Percentiles rank a stretch among this genome's conserved stretches.
These are phyloP conservation scores for Pygoscelis antarcticus DNA, from an alignment of 2,113 vertebrate species.

Conservation along the genomic window DNA sequence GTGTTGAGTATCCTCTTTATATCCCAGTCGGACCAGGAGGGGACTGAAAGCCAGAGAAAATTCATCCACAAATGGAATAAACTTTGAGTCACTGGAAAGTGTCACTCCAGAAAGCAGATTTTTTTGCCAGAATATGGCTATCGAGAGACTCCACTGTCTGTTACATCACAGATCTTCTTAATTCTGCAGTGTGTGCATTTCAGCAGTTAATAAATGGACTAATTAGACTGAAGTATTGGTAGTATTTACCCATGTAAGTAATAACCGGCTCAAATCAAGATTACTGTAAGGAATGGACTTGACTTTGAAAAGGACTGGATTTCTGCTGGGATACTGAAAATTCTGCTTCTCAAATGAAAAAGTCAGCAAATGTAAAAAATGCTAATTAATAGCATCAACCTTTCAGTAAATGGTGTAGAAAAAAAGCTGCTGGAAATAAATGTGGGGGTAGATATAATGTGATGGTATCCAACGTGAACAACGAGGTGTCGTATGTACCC, in stretches of 20 bases:
- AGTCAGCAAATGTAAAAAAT: neutral
- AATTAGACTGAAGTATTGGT: neutral
- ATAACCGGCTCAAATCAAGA: neutral
- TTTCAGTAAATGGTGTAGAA: neutral
- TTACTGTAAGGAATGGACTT: neutral
- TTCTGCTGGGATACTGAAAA: neutral
- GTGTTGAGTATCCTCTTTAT: neutral
- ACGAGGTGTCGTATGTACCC: rapidly evolving
- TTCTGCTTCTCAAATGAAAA: neutral
- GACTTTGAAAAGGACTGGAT: neutral
- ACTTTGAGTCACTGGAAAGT: neutral
- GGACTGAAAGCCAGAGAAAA: neutral
- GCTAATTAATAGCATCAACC: neutral
- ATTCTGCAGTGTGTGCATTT: neutral
- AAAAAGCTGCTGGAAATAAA: neutral
- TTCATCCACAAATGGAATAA: neutral
- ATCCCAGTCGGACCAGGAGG: neutral
- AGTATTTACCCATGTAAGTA: neutral
- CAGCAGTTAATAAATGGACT: neutral
- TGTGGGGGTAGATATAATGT: neutral
- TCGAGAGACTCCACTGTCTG: neutral
- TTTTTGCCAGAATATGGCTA: neutral
- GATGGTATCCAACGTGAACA: neutral
- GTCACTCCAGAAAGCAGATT: neutral
- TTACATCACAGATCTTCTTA: neutral